Conservation (phyloP, 2,113 vertebrate genomes). For the Oncorhynchus clarkii region DNA sequence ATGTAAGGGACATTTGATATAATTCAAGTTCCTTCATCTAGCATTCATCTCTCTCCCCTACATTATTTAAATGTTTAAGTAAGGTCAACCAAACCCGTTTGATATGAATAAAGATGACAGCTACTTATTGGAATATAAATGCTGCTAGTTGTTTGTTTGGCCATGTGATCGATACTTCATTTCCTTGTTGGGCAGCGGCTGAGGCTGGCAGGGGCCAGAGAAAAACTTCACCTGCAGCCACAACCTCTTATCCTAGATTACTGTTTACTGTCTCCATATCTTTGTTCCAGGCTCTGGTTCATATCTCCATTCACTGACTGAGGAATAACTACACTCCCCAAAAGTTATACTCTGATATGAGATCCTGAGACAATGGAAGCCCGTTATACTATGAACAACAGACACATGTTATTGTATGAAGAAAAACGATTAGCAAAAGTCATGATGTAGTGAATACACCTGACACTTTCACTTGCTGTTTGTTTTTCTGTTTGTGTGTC, state of each 20-base stretch:
- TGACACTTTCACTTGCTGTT: too few species aligned
- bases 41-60: background rate
- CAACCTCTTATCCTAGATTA: background rate
- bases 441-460: too few species aligned
- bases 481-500: too few species aligned
- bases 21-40: background rate
- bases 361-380: too few species aligned
- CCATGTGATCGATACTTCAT: constrained; percentile 10
- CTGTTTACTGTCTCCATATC: background rate
- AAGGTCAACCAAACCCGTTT: background rate
- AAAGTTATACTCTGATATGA: background rate
- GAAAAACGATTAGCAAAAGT: too few species aligned
- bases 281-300: background rate
- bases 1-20: background rate
- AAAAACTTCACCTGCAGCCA: background rate
- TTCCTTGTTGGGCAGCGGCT: constrained; percentile 9
- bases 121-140: constrained; percentile 13
- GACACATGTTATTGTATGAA: too few species aligned
- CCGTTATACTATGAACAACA: too few species aligned
- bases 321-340: background rate
- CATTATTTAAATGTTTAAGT: background rate
- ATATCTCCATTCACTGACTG: background rate
- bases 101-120: constrained; percentile 1
- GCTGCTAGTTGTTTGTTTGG: background rate
- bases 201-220: background rate